Evolutionary conservation across 1,140 invertebrate species (phyloP).

Genomic region (Acromyrmex heyeri): DNA sequence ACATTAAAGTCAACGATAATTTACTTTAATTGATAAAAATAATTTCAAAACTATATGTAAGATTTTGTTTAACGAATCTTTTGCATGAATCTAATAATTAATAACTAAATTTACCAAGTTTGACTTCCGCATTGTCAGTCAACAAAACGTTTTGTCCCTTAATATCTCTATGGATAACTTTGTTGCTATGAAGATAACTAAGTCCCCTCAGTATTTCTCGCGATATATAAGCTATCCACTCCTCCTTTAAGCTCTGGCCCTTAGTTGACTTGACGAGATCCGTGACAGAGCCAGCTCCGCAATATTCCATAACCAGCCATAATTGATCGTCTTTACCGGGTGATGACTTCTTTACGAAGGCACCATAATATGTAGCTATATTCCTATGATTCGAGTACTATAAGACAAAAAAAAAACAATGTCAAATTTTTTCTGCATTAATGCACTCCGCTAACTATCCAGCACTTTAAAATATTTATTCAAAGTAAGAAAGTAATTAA

Average conservation of each 20-base stretch:
- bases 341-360: conserved; percentile 99
- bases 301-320: conserved; percentile 99
- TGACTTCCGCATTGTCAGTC: conserved; percentile 99
- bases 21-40: neutral
- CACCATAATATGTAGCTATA: conserved; percentile 99
- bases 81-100: neutral
- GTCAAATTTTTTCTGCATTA: conserved; percentile 26
- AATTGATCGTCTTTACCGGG: conserved; percentile 99
- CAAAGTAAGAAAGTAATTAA: neutral
- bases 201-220: conserved; percentile 98
- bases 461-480: neutral
- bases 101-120: conserved; percentile 90
- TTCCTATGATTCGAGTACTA: conserved; percentile 99
- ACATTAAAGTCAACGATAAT: neutral
- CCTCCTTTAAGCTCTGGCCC: conserved; percentile 98
- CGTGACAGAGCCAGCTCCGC: conserved; percentile 99
- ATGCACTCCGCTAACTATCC: neutral
- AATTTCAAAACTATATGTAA: neutral
- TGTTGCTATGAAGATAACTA: conserved; percentile 99
- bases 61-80: neutral
- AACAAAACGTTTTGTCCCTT: conserved; percentile 99
- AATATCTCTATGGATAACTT: conserved; percentile 99
- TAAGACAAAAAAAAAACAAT: conserved; percentile 74
- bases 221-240: conserved; percentile 99
- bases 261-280: conserved; percentile 99